Base-by-base conservation (phyloP, 1,140 invertebrate genomes). In the Neotoxoptera formosana region DNA sequence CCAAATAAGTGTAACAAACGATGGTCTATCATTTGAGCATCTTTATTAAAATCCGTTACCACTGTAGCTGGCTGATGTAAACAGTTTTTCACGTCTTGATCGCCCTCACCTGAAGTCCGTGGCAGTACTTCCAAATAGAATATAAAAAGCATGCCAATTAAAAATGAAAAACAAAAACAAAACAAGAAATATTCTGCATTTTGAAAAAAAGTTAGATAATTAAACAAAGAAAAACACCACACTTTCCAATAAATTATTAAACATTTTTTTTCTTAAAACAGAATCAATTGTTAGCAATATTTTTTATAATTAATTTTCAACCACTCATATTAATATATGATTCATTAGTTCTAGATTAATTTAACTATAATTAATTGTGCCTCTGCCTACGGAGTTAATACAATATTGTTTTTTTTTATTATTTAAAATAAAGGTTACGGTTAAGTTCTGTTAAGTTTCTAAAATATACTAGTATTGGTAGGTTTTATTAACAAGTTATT, bases 91-190 rank as follows among this genome's bases (percentile, higher is more conserved):
- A 83, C 34, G 60, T 86, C 91, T 93, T 93, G 91, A 86, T 93
- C 48, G 91, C 91, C 91, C 91, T 93, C 91, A 93, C 91, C 91
- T 93, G 91, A 93, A 84, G 91, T 93, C 91, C 91, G 91, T 93
- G 91, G 91, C 48, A 93, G 48, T 93, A 93, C 91, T 93, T 93
- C 48, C 91, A 93, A 93, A 93, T 93, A 93, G 91, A 93, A 93
- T 93, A 93, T 93, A 93, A 93, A 93, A 93, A 93, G 76, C 91
- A 93, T 93, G 91, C 91, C 81, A 86, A 93, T 93, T 93, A 93
- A 93, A 92, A 93, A 93, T 93, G 91, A 93, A 93, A 93, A 93
- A 84, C 45, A 92, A 92, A 92, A 53, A 90, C 53, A 90, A 93
- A 93, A 84, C 91, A 92, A 92, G 67, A 17, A 92, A 92, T 92